These are phyloP conservation scores for Sander vitreus DNA, from an alignment of 2,113 vertebrate genomes.

Conservation along the genomic window DNA sequence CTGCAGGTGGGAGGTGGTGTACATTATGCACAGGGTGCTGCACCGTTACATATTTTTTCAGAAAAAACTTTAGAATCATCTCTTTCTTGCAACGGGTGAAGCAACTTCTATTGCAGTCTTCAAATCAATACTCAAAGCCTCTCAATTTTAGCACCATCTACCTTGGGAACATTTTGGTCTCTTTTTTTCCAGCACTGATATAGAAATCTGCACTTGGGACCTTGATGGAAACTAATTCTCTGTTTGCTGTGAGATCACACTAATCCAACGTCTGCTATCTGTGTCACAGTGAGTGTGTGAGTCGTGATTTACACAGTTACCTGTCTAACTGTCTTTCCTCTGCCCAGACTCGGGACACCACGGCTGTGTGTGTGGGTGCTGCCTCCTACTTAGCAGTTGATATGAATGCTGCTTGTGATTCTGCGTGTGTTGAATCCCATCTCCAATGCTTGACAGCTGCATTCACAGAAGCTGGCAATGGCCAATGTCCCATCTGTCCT, in stretches of 20 bases:
- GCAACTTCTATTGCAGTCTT: background rate
- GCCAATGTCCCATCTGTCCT: conserved; percentile 37
- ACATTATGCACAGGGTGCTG: background rate
- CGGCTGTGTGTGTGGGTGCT: conserved; percentile 6
- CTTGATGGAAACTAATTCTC: conserved; percentile 20
- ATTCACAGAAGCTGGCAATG: conserved; percentile 27
- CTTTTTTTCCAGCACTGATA: background rate
- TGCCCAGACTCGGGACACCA: background rate
- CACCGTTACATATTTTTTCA: background rate
- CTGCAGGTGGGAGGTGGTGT: background rate
- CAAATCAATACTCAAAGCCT: background rate
- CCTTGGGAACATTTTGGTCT: conserved; percentile 23
- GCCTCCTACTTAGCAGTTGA: conserved; percentile 41
- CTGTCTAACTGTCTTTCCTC: background rate
- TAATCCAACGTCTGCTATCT: conserved; percentile 30
- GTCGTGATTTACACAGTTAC: conserved; percentile 24
- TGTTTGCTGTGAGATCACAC: conserved; percentile 49
- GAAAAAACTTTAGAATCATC: background rate
- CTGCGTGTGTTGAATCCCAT: conserved; percentile 8
- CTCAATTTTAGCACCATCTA: background rate
- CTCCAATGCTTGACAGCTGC: conserved; percentile 29
- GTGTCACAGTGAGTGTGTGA: conserved; percentile 13
- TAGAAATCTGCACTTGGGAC: conserved; percentile 14
- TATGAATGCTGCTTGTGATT: conserved; percentile 14
- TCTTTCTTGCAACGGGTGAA: background rate